Conservation (phyloP, 1,140 invertebrate species). For the Oncopeltus fasciatus region DNA sequence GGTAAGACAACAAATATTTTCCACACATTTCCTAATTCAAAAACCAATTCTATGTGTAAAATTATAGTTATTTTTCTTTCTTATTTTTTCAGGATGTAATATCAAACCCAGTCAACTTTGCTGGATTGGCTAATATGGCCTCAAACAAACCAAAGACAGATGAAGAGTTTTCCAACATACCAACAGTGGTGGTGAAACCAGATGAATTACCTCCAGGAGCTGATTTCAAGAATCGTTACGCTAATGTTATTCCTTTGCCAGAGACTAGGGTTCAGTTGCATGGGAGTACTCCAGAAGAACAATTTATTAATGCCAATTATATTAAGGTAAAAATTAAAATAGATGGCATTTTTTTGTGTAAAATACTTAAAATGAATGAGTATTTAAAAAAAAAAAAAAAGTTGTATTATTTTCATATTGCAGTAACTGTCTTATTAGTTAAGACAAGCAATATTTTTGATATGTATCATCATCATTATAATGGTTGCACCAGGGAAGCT, state of each 20-base stretch:
- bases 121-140: constrained; percentile 55
- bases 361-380: no score
- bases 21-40: no score
- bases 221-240: constrained; percentile 83
- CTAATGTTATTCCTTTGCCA: constrained; percentile 82
- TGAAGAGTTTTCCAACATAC: constrained; percentile 64
- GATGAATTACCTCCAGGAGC: constrained; percentile 72
- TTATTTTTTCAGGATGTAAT: constrained; percentile 41
- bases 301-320: constrained; percentile 88
- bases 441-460: no score
- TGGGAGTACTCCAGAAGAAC: constrained; percentile 37
- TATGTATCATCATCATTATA: no score
- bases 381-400: no score
- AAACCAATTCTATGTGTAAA: no score
- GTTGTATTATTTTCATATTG: no score
- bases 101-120: constrained; percentile 56
- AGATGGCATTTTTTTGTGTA: no score
- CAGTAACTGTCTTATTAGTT: no score
- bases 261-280: constrained; percentile 60
- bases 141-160: constrained; percentile 53
- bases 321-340: constrained; percentile 62
- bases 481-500: no score
- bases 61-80: constrained; percentile 2
- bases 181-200: constrained; percentile 53
- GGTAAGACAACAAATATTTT: no score